Evolutionary conservation across 1,140 invertebrate species (phyloP).

Genomic region (Galleria mellonella): DNA sequence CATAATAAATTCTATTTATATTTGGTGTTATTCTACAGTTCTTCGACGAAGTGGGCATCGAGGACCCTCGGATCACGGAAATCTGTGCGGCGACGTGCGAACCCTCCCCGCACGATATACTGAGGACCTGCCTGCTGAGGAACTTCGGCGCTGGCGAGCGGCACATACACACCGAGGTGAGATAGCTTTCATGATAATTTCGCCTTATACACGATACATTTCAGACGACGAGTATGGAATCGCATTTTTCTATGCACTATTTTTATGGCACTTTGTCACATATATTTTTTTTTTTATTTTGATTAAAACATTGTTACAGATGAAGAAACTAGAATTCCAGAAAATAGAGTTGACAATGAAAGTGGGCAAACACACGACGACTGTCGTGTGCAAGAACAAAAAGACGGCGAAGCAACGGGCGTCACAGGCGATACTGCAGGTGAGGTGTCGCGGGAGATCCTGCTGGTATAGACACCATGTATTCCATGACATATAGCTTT

Average conservation of each 20-base stretch:
- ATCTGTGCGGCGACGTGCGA: conserved; percentile 96
- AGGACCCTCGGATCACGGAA: conserved; percentile 94
- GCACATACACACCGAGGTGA: conserved; percentile 89
- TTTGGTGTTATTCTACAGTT: conserved; percentile 76
- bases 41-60: conserved; percentile 94
- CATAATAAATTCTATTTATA: neutral
- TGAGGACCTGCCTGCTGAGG: conserved; percentile 93
- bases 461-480: no score
- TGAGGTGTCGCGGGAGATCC: no score
- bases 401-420: conserved; percentile 97
- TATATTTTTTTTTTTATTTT: no score
- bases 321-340: conserved; percentile 91
- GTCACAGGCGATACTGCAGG: conserved; percentile 94
- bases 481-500: no score
- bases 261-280: no score
- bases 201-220: no score
- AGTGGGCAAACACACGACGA: conserved; percentile 92
- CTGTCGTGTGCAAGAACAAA: conserved; percentile 95
- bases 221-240: no score
- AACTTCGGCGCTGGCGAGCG: conserved; percentile 94
- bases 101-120: conserved; percentile 94
- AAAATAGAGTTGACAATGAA: conserved; percentile 96
- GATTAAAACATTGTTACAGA: conserved; percentile 28
- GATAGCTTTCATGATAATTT: no score
- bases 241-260: no score